These are phyloP conservation scores for Calidris pygmaea DNA, from an alignment of 2,113 vertebrate genomes.

Conservation along the genomic window DNA sequence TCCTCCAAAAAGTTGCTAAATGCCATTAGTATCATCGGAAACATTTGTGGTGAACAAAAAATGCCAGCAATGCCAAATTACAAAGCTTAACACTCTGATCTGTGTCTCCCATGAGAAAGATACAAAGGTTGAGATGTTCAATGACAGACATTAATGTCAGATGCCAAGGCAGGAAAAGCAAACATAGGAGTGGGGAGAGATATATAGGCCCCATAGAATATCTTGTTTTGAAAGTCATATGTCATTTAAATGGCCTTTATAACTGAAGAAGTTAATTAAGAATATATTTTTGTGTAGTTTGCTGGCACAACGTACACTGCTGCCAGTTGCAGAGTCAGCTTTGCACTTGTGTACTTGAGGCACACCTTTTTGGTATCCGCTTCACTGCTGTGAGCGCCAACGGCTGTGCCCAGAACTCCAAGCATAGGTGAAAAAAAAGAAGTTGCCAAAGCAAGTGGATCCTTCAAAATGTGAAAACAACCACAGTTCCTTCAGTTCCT, in stretches of 20 bases:
- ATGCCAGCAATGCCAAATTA: neutral
- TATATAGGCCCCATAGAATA: neutral
- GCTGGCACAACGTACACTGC: neutral
- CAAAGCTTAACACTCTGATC: conserved; percentile 25
- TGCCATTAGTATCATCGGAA: neutral
- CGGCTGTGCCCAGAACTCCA: neutral
- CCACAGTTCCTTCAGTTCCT: neutral
- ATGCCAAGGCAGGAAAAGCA: conserved; percentile 21
- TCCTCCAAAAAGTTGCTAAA: neutral
- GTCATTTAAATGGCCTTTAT: conserved; percentile 17
- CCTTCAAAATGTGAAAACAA: neutral
- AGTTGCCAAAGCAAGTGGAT: neutral
- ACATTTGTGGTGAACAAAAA: neutral
- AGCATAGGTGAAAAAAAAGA: neutral
- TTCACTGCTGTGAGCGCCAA: neutral
- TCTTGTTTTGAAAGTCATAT: conserved; percentile 32
- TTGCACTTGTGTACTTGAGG: neutral
- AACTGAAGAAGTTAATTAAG: neutral
- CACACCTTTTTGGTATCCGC: neutral
- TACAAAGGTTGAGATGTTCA: conserved; percentile 27
- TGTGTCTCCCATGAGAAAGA: conserved; percentile 10
- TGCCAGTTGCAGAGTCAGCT: neutral
- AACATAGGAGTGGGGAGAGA: conserved; percentile 4
- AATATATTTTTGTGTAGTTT: neutral
- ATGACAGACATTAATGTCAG: conserved; percentile 50